Percentiles rank a stretch among this genome's conserved stretches.
phyloP scores from a whole-genome alignment of 2,888 invertebrate species.

The Melieria omissa region DNA sequence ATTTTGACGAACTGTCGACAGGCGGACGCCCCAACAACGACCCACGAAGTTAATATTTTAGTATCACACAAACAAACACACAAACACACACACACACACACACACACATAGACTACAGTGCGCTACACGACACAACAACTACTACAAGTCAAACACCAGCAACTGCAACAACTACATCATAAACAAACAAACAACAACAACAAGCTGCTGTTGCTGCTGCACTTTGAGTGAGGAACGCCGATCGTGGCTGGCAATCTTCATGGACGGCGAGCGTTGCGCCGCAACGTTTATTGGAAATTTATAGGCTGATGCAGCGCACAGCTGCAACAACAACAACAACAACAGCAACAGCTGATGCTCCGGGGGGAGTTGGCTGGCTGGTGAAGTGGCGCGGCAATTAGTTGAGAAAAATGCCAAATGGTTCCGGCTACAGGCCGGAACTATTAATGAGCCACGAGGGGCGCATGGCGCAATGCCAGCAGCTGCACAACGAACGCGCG shows the following conservation, averaged over 20 bases:
- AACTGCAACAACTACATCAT: neutral
- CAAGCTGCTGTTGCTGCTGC: neutral
- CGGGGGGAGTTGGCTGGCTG: neutral
- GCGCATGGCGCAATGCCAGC: too few relatives aligned
- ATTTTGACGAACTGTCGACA: slow-evolving; percentile 37
- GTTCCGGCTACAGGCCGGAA: slow-evolving; percentile 38
- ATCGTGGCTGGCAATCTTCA: too few relatives aligned
- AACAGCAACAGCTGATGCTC: slow-evolving; percentile 25
- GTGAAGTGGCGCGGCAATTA: slow-evolving; percentile 21
- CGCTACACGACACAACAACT: slow-evolving; percentile 5
- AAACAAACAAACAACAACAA: slow-evolving; percentile 11
- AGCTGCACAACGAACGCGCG: too few relatives aligned
- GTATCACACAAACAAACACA: neutral
- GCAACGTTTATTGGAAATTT: slow-evolving; percentile 7
- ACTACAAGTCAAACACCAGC: neutral
- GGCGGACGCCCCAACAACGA: slow-evolving; percentile 21
- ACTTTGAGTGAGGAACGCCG: too few relatives aligned
- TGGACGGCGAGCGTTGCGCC: neutral
- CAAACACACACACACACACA: slow-evolving; percentile 6
- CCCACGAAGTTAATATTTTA: slow-evolving; percentile 21
- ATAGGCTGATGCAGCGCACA: slow-evolving; percentile 8
- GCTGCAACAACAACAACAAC: slow-evolving; percentile 8
- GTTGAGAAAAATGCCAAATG: slow-evolving; percentile 31
- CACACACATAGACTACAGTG: neutral
- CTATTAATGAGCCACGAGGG: slow-evolving; percentile 33